Evolutionary conservation across 2,888 invertebrate genomes (phyloP).

Genomic region (Hydropsyche betteni): DNA sequence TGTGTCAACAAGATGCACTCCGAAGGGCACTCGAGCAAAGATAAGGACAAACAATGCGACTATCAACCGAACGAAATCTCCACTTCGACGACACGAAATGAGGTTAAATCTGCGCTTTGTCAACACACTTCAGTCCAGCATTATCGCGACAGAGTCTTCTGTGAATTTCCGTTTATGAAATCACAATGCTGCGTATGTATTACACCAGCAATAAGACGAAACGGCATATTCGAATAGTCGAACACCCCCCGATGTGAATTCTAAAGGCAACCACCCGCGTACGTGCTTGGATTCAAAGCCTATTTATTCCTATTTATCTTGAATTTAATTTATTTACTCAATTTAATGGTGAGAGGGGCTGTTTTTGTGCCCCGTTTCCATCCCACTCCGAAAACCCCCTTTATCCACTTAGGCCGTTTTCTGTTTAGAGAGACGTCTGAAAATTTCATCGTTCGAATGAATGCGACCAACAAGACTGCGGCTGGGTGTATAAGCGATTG

Average conservation of each 20-base stretch:
- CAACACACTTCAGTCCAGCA: neutral
- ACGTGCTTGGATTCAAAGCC: slow-evolving; percentile 35
- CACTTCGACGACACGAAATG: neutral
- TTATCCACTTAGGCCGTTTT: slow-evolving; percentile 17
- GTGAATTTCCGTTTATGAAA: neutral
- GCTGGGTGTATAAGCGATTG: slow-evolving; percentile 12
- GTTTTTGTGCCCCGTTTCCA: neutral
- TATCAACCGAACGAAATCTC: slow-evolving; percentile 7
- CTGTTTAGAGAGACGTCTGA: slow-evolving; percentile 15
- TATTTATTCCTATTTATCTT: slow-evolving; percentile 38
- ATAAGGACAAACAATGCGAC: neutral
- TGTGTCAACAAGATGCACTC: neutral
- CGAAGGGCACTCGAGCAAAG: neutral
- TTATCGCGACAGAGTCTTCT: neutral
- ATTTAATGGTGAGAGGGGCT: slow-evolving; percentile 26
- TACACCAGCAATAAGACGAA: neutral
- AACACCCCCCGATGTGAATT: slow-evolving; percentile 10
- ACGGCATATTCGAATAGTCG: slow-evolving; percentile 1
- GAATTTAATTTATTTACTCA: slow-evolving; percentile 35
- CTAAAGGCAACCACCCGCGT: neutral
- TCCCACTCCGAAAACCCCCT: neutral
- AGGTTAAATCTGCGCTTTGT: slow-evolving; percentile 11
- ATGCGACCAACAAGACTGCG: neutral
- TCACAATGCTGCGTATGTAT: too few relatives aligned
- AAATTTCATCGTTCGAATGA: slow-evolving; percentile 27